Percentiles rank a stretch among this genome's conserved stretches.
Conservation (phyloP, 2,113 vertebrate species). For the mouse (Mus musculus) region GRCm39 chr9:113781001-113781500, state of each 20-base stretch:
- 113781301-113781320: background rate
- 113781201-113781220: too few species aligned
- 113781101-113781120: background rate
- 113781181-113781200: background rate
- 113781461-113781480: constrained; percentile 9
- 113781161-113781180: background rate
- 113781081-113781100: background rate
- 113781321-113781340: background rate
- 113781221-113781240: too few species aligned
- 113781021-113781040: background rate
- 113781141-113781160: background rate
- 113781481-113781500: background rate
- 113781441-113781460: background rate
- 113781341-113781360: background rate
- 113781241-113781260: background rate
- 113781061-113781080: constrained; percentile 7
- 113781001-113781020: constrained; percentile 17
- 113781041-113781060: constrained; percentile 22
- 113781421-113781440: constrained; percentile 1
- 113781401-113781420: background rate
- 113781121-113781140: background rate
- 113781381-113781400: background rate
- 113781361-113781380: background rate
- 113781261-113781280: background rate
- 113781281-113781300: background rate